Percentiles rank a stretch among this genome's conserved stretches.
Conservation (phyloP, 2,888 invertebrate genomes). For the Eristalis intricaria region DNA sequence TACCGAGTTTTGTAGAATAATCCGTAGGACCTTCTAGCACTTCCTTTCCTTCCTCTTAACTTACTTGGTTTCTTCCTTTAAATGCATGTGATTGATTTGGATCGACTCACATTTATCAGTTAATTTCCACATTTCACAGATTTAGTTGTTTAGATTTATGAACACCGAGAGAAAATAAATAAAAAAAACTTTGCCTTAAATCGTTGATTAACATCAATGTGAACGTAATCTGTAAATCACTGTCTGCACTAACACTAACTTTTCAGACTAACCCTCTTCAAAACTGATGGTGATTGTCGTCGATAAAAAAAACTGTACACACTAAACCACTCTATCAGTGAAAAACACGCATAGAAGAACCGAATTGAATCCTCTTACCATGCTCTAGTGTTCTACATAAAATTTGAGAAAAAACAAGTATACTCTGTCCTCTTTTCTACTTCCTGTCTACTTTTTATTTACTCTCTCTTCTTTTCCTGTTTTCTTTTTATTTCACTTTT, state of each 20-base stretch:
- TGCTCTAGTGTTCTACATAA: constrained; percentile 53
- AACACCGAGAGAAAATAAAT: background rate
- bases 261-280: constrained; percentile 9
- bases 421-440: constrained; percentile 6
- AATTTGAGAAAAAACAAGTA: background rate
- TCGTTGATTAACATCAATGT: constrained; percentile 21
- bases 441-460: constrained; percentile 1
- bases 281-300: background rate
- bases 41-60: too few species aligned
- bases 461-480: constrained; percentile 17
- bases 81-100: background rate
- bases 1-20: too few species aligned
- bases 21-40: too few species aligned
- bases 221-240: background rate
- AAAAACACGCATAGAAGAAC: background rate
- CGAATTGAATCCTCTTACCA: constrained; percentile 33
- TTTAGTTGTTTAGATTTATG: background rate
- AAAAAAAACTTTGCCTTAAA: constrained; percentile 61
- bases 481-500: constrained; percentile 12
- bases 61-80: background rate
- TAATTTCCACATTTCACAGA: background rate
- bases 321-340: background rate
- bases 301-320: background rate
- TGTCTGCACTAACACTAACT: constrained; percentile 21
- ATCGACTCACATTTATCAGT: background rate